phyloP scores from a whole-genome alignment of 2,888 invertebrate genomes.

The Hirtodrosophila confusa region DNA sequence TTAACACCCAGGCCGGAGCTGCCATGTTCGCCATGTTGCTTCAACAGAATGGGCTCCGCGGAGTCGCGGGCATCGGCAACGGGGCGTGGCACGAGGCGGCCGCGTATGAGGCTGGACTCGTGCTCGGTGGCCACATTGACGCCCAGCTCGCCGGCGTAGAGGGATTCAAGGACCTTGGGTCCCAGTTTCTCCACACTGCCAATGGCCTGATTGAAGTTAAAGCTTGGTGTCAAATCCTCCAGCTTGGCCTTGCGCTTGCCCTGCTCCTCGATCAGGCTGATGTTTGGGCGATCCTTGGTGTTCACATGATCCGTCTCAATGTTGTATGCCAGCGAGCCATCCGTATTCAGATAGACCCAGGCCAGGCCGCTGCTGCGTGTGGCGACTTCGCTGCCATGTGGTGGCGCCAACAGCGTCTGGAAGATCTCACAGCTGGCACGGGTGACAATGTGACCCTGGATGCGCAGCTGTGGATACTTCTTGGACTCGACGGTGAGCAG shows the following conservation, averaged over 20 bases:
- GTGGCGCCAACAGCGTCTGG: constrained; percentile 88
- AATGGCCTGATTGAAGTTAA: constrained; percentile 87
- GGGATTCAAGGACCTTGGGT: constrained; percentile 91
- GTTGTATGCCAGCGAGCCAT: constrained; percentile 91
- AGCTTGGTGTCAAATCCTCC: constrained; percentile 88
- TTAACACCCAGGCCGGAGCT: constrained; percentile 65
- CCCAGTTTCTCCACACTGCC: constrained; percentile 91
- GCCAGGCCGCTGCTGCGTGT: constrained; percentile 88
- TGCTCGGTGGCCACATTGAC: constrained; percentile 89
- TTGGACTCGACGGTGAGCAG: constrained; percentile 89
- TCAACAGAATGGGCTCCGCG: constrained; percentile 88
- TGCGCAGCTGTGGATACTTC: constrained; percentile 87
- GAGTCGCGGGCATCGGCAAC: constrained; percentile 91
- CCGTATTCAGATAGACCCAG: constrained; percentile 91
- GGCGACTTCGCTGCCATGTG: constrained; percentile 85
- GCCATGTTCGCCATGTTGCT: constrained; percentile 83
- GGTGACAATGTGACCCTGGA: constrained; percentile 90
- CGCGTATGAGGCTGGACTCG: constrained; percentile 87
- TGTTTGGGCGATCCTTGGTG: constrained; percentile 86
- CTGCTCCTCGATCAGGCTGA: constrained; percentile 90
- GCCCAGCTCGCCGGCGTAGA: constrained; percentile 92
- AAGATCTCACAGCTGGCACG: constrained; percentile 92
- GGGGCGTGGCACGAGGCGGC: constrained; percentile 88
- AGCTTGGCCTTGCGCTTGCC: constrained; percentile 89
- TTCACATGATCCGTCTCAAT: constrained; percentile 89